A percentile compares a stretch with the other conserved stretches of the same genome.
phyloP scores from a whole-genome alignment of 2,888 invertebrate species.

The Maniola hyperantus region DNA sequence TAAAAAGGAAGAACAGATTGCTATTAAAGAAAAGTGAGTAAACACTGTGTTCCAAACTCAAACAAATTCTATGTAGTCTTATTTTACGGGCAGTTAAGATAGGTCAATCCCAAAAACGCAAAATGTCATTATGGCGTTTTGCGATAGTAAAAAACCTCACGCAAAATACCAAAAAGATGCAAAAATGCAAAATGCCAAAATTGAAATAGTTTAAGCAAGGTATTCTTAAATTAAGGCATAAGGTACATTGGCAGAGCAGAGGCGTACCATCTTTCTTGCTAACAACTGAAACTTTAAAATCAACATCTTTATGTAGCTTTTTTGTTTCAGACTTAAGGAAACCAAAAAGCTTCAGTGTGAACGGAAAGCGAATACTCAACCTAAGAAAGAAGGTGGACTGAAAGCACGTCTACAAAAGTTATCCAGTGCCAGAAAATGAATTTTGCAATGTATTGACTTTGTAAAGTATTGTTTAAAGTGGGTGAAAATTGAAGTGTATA shows the following conservation, averaged over 20 bases:
- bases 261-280: too few species aligned
- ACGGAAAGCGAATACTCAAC: constrained; percentile 79
- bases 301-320: background rate
- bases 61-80: background rate
- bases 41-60: background rate
- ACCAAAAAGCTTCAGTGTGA: constrained; percentile 83
- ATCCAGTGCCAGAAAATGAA: constrained; percentile 63
- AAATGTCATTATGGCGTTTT: too few species aligned
- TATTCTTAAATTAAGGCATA: too few species aligned
- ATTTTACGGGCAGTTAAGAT: background rate
- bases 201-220: too few species aligned
- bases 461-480: too few species aligned
- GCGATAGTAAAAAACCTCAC: too few species aligned
- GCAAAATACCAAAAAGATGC: too few species aligned
- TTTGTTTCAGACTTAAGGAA: constrained; percentile 81
- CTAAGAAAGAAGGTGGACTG: constrained; percentile 85
- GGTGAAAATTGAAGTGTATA: too few species aligned
- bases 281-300: background rate
- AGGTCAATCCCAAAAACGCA: too few species aligned
- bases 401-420: constrained; percentile 85
- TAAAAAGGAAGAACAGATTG: constrained; percentile 94
- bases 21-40: constrained; percentile 91
- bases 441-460: background rate
- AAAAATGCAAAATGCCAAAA: too few species aligned
- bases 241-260: too few species aligned